phyloP scores from a whole-genome alignment of 2,797 vertebrate genomes.

The Eulemur albifrons region DNA sequence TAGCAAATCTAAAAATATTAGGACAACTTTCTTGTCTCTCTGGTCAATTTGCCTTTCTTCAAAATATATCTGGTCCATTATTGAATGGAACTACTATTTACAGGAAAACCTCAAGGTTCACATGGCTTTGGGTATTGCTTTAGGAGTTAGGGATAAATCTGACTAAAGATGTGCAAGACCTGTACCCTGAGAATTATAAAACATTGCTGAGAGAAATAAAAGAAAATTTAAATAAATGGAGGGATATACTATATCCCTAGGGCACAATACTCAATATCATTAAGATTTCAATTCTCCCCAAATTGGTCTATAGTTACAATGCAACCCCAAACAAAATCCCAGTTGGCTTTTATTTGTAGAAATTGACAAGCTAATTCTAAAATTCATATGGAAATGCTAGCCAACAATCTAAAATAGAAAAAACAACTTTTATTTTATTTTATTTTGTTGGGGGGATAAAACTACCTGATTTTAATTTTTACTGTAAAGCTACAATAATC shows the following conservation, averaged over 20 bases:
- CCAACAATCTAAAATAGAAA: background rate
- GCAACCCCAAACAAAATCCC: background rate
- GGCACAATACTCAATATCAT: background rate
- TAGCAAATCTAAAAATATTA: slow-evolving; percentile 27
- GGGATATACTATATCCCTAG: background rate
- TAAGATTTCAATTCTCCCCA: background rate
- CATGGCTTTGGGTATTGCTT: background rate
- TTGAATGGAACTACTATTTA: background rate
- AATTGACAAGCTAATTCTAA: background rate
- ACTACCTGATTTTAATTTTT: background rate
- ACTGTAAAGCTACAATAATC: background rate
- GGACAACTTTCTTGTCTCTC: background rate
- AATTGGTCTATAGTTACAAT: background rate
- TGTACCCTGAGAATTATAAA: background rate
- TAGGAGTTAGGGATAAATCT: background rate
- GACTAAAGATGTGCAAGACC: background rate
- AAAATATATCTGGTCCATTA: background rate
- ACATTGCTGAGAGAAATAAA: background rate
- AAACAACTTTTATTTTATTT: background rate
- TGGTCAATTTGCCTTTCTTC: background rate
- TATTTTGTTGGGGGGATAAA: background rate
- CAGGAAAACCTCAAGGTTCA: background rate
- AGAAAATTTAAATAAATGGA: background rate
- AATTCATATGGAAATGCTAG: background rate
- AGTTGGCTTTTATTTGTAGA: background rate